Base-by-base conservation (phyloP, 2,888 invertebrate genomes). In the Macroteleia sp. region DNA sequence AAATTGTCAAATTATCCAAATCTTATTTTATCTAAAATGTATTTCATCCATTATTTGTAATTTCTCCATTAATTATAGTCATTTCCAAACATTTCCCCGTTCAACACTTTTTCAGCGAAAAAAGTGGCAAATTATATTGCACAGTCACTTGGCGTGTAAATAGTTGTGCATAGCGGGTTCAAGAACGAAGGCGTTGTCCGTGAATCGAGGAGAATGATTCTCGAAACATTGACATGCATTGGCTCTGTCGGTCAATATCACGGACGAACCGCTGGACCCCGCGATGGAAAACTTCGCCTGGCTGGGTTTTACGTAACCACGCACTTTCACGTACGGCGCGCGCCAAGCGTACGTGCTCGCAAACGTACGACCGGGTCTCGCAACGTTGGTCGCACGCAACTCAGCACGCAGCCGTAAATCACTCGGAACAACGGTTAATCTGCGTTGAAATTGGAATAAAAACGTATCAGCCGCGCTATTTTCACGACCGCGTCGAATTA, bases 211-310 rank as follows among this genome's bases (percentile, higher is more conserved):
- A 22, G n/a, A 34, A 20, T 61, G 46, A 17, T 32, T 46, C 36
- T 12, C 22, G 34, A 41, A 56, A 52, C 69, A 71, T 66, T 71
- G 71, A 77, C 77, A 77, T 71, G 66, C 50, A 76, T 76, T 44
- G 50, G 50, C 46, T 71, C 57, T 76, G 39, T 70, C 67, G 77
- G 77, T 71, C 75, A 76, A 76, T 76, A 76, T 76, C 75, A 76
- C 69, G 69, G 56, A 19, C 48, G 59, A 70, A 69, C 44, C 62
- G 50, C 71, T 67, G 56, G 64, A 52, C 66, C 62, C 48, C 39
- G 62, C 56, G 32, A 22, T n/a, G n/a, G n/a, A n/a, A n/a, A n/a
- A n/a, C n/a, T n/a, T n/a, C n/a, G 36, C 73, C 14, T 14, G 42
- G 42, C 34, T n/a, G n/a, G n/a, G 41, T 32, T 77, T 73, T 69